Base-by-base conservation (phyloP, 2,113 vertebrate genomes). In the Gallinago undulata region DNA sequence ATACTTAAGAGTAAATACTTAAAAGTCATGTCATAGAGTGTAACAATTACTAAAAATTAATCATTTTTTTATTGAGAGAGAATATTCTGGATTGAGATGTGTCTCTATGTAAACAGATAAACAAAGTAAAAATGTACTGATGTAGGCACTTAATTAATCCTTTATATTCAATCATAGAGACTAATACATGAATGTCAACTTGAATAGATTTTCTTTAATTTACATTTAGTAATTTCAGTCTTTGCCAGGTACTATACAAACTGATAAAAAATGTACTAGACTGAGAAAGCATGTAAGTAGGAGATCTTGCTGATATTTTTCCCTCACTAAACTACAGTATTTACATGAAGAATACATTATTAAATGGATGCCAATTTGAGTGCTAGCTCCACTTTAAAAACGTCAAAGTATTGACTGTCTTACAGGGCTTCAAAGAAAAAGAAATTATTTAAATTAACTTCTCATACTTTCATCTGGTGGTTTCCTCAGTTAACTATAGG, bases 151-250 rank as follows among this genome's bases (percentile, higher is more conserved):
- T 59, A 63, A 78, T 68, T 55, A 80, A 35, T 91, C 14, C 19
- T 37, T 43, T 90, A n/a, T 73, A 95, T 88, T 89, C 79, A 95
- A 62, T 85, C 77, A 82, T 5, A 51, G 31, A 94, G 35, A 95
- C 24, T 39, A 59, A 67, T 37, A 60, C 13, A 77, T 43, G 24
- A 89, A 55, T 31, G 23, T 43, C 56, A 87, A 66, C 12, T 93
- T 39, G 72, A 90, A 94, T 62, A 84, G 10, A 91, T 59, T 63
- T 81, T 33, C 31, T 69, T 86, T 84, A 59, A 82, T 87, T 96
- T 90, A 88, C 15, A 86, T 8, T 48, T 31, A 33, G 7, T 15
- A 70, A 80, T 66, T 84, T 84, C n/a, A 77, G 55, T 63, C 62
- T 91, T 43, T 72, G 31, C n/a, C 57, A 74, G 27, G 56, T 69